Percentiles rank a stretch among this genome's conserved stretches.
Conservation (phyloP, 2,797 vertebrate species). For the Cryptoblepharus egeriae region DNA sequence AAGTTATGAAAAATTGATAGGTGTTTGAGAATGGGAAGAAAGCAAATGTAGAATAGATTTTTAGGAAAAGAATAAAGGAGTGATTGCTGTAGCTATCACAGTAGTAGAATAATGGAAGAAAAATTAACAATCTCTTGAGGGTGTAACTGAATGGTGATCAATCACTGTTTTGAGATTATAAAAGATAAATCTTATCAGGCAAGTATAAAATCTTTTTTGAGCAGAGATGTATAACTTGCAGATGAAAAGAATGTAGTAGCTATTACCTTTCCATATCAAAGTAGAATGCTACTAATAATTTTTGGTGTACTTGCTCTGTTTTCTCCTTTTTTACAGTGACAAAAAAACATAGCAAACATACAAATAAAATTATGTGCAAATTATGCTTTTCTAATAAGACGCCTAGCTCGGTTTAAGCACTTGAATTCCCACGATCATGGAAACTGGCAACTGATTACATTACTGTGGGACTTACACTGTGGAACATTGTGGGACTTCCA, state of each 20-base stretch:
- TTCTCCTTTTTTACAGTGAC: neutral
- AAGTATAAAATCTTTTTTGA: neutral
- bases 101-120: conserved; percentile 16
- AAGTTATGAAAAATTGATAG: conserved; percentile 20
- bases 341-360: neutral
- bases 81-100: neutral
- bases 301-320: neutral
- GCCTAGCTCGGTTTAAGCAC: conserved; percentile 17
- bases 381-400: neutral
- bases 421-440: neutral
- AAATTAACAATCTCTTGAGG: conserved; percentile 19
- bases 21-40: neutral
- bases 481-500: too few species aligned
- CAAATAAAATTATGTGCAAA: neutral
- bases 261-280: neutral
- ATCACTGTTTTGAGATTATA: neutral
- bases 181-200: neutral
- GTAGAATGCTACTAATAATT: conserved; percentile 7
- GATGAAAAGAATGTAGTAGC: conserved; percentile 8
- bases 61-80: conserved; percentile 30
- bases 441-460: neutral
- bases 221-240: neutral
- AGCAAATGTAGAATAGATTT: neutral
- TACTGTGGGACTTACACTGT: too few species aligned
- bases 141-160: conserved; percentile 8